Base-by-base conservation (phyloP, 2,797 vertebrate species). In the Falco cherrug region DNA sequence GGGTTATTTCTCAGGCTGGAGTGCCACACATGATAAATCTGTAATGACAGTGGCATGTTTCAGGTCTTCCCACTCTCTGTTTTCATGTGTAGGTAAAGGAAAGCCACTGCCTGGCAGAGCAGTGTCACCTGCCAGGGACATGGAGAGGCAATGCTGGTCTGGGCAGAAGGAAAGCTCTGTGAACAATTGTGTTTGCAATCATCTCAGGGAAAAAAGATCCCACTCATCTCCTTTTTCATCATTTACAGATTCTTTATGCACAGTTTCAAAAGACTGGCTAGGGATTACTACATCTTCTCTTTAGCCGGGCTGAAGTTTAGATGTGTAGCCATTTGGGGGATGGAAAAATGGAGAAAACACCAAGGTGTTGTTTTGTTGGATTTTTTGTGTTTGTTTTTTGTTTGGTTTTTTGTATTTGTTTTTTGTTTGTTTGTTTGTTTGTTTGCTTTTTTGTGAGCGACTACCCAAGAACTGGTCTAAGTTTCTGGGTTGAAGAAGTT, bases 241-340 rank as follows among this genome's bases (percentile, higher is more conserved):
- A 82, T 97, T 96, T 93, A 76, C 71, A 60, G 73, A 73, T 77
- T 65, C 67, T 95, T 90, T 93, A 89, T 79, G 81, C 91, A 71
- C 77, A 64, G 57, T 64, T 95, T 90, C 86, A 53, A 96, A 96
- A 96, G 95, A 88, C 84, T 64, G 89, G 65, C 87, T 94, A 48
- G 93, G 95, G 94, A 95, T 93, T 95, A 91, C 92, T 94, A n/a
- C 70, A 94, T 94, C 93, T 95, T 90, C 86, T 83, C 47, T 64
- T 93, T 69, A 96, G 92, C 73, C 67, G 70, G 84, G 47, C 56
- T 91, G 76, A 88, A 93, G 92, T 93, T 94, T 75, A 76, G 73
- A 69, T 70, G 59, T 73, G 82, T 5, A 6, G 92, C 24, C 87
- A 29, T 87, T 54, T 43, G 51, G 92, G 37, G 47, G n/a, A 60